Evolutionary conservation across 2,888 invertebrate genomes (phyloP).

Genomic region (Mesopsocus fuscifrons): DNA sequence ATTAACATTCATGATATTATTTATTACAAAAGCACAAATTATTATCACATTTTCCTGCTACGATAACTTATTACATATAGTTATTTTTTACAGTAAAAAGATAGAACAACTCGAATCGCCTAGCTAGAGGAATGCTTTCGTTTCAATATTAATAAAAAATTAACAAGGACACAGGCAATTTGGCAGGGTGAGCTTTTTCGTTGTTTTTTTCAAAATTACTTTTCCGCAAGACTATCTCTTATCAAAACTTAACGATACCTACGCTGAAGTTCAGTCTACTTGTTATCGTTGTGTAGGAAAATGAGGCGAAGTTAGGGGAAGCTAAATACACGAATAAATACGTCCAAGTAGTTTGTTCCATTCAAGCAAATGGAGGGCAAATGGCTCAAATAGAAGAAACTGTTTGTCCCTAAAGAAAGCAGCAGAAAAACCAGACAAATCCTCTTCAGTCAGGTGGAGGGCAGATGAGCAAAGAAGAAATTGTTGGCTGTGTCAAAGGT

Average conservation of each 20-base stretch:
- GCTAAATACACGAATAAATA: no score
- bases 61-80: not conserved
- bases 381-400: not conserved
- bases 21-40: conserved; percentile 9
- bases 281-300: no score
- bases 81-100: not conserved
- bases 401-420: not conserved
- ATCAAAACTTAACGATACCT: no score
- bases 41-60: not conserved
- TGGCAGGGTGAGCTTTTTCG: not conserved
- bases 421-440: no score
- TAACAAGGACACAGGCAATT: not conserved
- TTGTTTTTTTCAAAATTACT: no score
- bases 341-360: not conserved
- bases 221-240: no score
- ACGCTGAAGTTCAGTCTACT: no score
- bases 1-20: conserved; percentile 12
- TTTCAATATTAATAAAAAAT: not conserved
- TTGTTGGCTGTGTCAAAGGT: no score
- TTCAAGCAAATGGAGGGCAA: not conserved
- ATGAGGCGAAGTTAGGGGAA: no score
- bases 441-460: no score
- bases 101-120: not conserved
- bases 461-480: no score
- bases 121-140: not conserved